Conservation (phyloP, 1,140 invertebrate genomes). For the Lanistes nyassanus region DNA sequence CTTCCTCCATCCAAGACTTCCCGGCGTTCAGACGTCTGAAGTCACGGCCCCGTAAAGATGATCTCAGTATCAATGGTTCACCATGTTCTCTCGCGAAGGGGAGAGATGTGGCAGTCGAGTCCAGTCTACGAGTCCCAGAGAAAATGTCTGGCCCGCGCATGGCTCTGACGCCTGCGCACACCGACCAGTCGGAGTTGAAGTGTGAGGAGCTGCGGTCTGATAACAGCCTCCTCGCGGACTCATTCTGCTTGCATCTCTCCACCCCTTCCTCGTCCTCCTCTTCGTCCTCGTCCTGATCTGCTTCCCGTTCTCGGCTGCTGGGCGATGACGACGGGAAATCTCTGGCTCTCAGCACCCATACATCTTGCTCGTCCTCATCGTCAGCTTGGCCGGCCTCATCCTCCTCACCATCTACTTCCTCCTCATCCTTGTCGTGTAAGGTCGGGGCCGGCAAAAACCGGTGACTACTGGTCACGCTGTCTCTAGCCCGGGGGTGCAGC, state of each 20-base stretch:
- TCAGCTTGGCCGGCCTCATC: not conserved
- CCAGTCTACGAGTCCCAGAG: no score
- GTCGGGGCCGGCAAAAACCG: not conserved
- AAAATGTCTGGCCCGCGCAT: no score
- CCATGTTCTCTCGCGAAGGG: no score
- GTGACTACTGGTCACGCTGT: slow-evolving; percentile 16
- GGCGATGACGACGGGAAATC: no score
- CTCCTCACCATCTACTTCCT: not conserved
- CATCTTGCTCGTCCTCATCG: not conserved
- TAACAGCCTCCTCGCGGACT: not conserved
- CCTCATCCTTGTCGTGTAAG: not conserved
- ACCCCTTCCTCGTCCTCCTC: slow-evolving; percentile 15
- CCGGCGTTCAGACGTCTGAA: no score
- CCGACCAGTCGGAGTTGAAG: not conserved
- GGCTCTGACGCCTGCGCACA: no score
- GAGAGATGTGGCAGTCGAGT: no score
- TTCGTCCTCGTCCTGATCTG: not conserved
- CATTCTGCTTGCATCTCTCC: not conserved
- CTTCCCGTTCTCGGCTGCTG: no score
- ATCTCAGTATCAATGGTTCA: no score
- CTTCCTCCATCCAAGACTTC: no score
- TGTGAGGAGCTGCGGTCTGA: not conserved
- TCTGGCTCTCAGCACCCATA: not conserved
- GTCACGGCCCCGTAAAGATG: no score
- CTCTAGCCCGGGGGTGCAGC: slow-evolving; percentile 14